Base-by-base conservation (phyloP, 2,888 invertebrate species). In the Tribolium freemani region DNA sequence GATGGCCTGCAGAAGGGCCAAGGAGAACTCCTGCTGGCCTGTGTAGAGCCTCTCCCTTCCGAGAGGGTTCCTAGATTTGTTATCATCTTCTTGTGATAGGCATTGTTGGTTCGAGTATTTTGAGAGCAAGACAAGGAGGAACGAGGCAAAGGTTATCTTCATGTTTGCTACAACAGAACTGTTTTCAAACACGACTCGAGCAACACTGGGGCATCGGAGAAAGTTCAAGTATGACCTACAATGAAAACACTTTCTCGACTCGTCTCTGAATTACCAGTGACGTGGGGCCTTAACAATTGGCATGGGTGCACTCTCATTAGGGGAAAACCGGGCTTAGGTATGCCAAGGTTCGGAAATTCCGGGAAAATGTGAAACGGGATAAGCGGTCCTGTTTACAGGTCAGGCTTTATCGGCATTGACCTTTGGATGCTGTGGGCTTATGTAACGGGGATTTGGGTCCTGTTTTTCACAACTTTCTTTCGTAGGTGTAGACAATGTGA, bases 1-100 rank as follows among this genome's bases (percentile, higher is more conserved):
- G 75, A 93, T 90, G 11, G 91, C 89, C 76, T 91, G 90, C 79
- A 96, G 88, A 63, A 94, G 88, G 56, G 91, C 90, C 61, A 95
- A 85, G 0, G 94, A 92, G 82, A 95, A 95, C 66, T 89, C 90
- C 79, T 91, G 89, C 79, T 92, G 89, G 0, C 91, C 91, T 0
- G 87, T 86, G 76, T 88, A 90, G 20, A 95, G 82, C 5, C 88
- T 85, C 1, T 80, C 74, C 38, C 84, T 85, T 4, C 68, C 73
- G 53, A 78, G 78, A 8, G 46, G 63, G 30, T 69, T 56, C 1
- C 16, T 16, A 21, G 1, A 79, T 75, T 44, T 82, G 54, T 78
- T 76, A 77, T 89, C 88, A 72, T 88, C 86, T 4, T 88, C 86
- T 3, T 83, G 83, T 0, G 88, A 87, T 16, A 90, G 82, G 78